Base-by-base conservation (phyloP, 2,113 vertebrate species). In the Dicrurus megarhynchus region DNA sequence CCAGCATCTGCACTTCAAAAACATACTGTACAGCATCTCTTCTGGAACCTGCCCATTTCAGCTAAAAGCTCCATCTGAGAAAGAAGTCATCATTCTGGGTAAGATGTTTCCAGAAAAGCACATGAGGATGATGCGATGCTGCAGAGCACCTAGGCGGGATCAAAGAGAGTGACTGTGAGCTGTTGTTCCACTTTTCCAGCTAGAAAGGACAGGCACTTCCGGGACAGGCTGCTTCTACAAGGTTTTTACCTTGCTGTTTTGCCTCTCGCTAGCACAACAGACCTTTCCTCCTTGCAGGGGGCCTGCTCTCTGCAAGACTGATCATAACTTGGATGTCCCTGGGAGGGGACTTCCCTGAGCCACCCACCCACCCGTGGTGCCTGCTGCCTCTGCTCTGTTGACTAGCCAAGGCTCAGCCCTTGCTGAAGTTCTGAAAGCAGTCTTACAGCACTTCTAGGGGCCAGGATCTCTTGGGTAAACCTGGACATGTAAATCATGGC, bases 311-410 rank as follows among this genome's bases (percentile, higher is more conserved):
- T 52, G 2, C 47, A 39, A 46, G 16, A 8, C 16, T 64, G 30
- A 30, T 24, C 3, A 0, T 12, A 78, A 10, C 3, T 9, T 63
- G 16, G 7, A 28, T 15, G 14, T 26, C 27, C 14, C 39, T 28
- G 14, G 1, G 6, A 7, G 14, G 50, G 7, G 4, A 75, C 9
- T 24, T 6, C 6, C 23, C 12, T 0, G 1, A 56, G 33, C 3
- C 33, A 73, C 10, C 2, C 7, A 68, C 7, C 2, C 9, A 15
- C 5, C 17, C 47, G 13, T 41, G 8, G 26, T 67, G n/a, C 19
- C 32, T 5, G 1, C 24, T 44, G 23, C 35, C 8, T 42, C 42
- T 78, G 10, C 22, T 63, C 46, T 37, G 3, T n/a, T 3, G 1
- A 13, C 19, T 19, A 56, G 8, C 11, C 1, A 3, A 11, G 20